Evolutionary conservation across 2,888 invertebrate species (phyloP).

Genomic region (Andrena marginata): DNA sequence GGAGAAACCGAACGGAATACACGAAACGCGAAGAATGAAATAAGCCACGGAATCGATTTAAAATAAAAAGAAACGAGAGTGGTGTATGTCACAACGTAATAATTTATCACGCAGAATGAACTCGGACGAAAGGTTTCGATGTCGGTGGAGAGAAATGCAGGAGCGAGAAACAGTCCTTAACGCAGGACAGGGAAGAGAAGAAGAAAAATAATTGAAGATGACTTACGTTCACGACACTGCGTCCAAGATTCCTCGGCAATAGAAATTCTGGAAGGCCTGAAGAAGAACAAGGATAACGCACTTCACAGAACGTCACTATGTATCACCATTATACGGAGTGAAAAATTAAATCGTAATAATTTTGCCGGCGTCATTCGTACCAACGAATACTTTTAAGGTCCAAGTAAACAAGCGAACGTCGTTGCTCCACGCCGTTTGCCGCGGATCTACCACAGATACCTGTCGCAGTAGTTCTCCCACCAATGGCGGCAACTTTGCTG

Average conservation of each 20-base stretch:
- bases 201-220: conserved; percentile 39
- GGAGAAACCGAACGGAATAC: background rate
- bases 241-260: conserved; percentile 20
- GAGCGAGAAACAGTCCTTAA: conserved; percentile 6
- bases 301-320: conserved; percentile 38
- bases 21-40: background rate
- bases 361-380: conserved; percentile 45
- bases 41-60: background rate
- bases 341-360: conserved; percentile 16
- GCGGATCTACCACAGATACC: conserved; percentile 51
- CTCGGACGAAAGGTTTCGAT: background rate
- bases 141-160: background rate
- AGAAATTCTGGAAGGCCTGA: conserved; percentile 14
- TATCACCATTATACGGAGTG: conserved; percentile 20
- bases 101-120: background rate
- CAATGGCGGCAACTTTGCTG: conserved; percentile 17
- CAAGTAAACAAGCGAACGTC: conserved; percentile 14
- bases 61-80: background rate
- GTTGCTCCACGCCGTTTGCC: conserved; percentile 46
- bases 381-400: conserved; percentile 6
- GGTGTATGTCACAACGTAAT: background rate
- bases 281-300: conserved; percentile 16
- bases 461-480: conserved; percentile 43
- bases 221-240: conserved; percentile 48
- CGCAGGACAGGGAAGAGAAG: conserved; percentile 20